phyloP scores from a whole-genome alignment of 2,888 invertebrate species.

The Agapostemon virescens region DNA sequence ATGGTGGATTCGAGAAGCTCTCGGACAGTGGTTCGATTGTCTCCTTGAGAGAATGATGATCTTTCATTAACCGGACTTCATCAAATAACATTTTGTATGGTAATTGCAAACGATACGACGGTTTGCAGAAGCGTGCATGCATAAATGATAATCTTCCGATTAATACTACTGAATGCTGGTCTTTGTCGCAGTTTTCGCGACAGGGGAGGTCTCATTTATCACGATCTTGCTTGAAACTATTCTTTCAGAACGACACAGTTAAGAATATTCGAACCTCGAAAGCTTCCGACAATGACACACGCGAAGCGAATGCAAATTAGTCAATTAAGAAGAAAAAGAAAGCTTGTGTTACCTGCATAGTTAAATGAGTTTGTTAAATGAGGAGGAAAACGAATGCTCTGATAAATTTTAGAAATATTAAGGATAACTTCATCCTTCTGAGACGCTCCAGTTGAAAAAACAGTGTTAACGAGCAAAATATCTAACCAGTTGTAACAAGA shows the following conservation, averaged over 20 bases:
- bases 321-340: neutral
- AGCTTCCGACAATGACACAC: neutral
- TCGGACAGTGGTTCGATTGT: constrained; percentile 57
- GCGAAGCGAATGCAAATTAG: neutral
- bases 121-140: constrained; percentile 18
- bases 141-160: constrained; percentile 35
- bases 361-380: neutral
- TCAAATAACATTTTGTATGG: constrained; percentile 53
- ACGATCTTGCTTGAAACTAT: constrained; percentile 50
- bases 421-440: neutral
- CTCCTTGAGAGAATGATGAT: constrained; percentile 47
- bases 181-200: constrained; percentile 53
- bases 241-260: neutral
- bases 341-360: neutral
- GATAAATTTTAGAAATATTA: neutral
- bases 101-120: constrained; percentile 48
- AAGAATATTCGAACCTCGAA: neutral
- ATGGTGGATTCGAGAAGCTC: constrained; percentile 26
- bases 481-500: neutral
- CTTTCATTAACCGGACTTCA: constrained; percentile 48
- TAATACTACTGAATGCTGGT: constrained; percentile 52
- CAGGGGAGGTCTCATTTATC: constrained; percentile 56
- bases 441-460: neutral
- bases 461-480: neutral
- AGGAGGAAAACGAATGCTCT: neutral